Base-by-base conservation (phyloP, 2,888 invertebrate species). In the Alsophila aescularia region DNA sequence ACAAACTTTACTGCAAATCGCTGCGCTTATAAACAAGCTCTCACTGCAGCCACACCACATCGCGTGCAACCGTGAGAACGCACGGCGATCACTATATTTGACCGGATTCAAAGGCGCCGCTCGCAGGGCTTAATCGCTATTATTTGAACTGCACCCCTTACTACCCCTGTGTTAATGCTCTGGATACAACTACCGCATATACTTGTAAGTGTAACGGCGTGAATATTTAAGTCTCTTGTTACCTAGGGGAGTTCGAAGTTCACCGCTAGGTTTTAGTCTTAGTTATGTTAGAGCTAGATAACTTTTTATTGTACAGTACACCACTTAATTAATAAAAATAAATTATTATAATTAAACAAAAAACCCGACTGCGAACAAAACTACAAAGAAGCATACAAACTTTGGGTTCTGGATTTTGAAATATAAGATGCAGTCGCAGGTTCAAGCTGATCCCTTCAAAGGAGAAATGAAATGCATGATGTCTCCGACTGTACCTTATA, bases 71-170 rank as follows among this genome's bases (percentile, higher is more conserved):
- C 70, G 67, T 70, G 69, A 66, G 74, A 72, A 72, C 66, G 66
- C 57, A 54, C 56, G 58, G 66, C 69, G 76, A 75, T 77, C 70
- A 73, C 72, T 66, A 64, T 68, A 74, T 74, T 75, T 75, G 72
- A 65, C 67, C 66, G 64, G 72, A 69, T 68, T 74, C 74, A 77
- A 78, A 78, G 81, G 78, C 73, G 72, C 77, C 80, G 79, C 73
- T 39, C 55, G 58, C 67, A 60, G 7, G 49, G 71, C 77, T 70
- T 76, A 77, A 78, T 78, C 78, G 80, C 75, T 73, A 75, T 76
- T 76, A 78, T 80, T 78, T 75, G 75, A 71, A 77, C 74, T 78
- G 73, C 71, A 76, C 76, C 79, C 75, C 59, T 55, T 55, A 41
- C 56, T 36, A 57, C 64, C 64, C 53, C 44, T 12, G 42, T 45